phyloP scores from a whole-genome alignment of 2,797 vertebrate species.

The Pseudomugil tenellus region DNA sequence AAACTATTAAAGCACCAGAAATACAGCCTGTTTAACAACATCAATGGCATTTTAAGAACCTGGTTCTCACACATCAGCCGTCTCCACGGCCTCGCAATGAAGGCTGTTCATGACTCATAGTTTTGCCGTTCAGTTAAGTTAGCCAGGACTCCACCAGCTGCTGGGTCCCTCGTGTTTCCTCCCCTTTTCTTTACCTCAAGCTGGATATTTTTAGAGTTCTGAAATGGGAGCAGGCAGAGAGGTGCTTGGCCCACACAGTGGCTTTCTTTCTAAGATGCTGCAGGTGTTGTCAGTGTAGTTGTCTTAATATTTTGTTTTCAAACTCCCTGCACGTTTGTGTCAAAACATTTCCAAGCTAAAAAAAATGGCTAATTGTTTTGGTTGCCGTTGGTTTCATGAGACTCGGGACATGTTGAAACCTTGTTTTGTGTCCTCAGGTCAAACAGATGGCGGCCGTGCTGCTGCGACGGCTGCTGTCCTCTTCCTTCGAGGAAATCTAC shows the following conservation, averaged over 20 bases:
- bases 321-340: background rate
- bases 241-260: constrained; percentile 28
- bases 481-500: constrained; percentile 96
- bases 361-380: no score
- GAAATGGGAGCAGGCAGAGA: constrained; percentile 69
- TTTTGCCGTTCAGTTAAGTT: constrained; percentile 54
- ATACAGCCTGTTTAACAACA: background rate
- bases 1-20: background rate
- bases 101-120: constrained; percentile 38
- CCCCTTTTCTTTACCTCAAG: constrained; percentile 51
- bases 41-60: constrained; percentile 29
- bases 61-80: background rate
- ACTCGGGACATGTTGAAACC: background rate
- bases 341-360: no score
- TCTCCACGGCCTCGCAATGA: background rate
- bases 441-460: constrained; percentile 98
- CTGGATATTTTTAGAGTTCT: constrained; percentile 77
- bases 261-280: constrained; percentile 47
- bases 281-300: constrained; percentile 14
- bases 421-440: constrained; percentile 79
- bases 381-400: background rate
- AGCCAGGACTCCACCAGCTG: constrained; percentile 59
- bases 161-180: constrained; percentile 39
- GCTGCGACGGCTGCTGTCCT: constrained; percentile 92
- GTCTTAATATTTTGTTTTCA: no score